Percentiles rank a stretch among this genome's conserved stretches.
Conservation (phyloP, 2,113 vertebrate genomes). For the Stigmatopora nigra region DNA sequence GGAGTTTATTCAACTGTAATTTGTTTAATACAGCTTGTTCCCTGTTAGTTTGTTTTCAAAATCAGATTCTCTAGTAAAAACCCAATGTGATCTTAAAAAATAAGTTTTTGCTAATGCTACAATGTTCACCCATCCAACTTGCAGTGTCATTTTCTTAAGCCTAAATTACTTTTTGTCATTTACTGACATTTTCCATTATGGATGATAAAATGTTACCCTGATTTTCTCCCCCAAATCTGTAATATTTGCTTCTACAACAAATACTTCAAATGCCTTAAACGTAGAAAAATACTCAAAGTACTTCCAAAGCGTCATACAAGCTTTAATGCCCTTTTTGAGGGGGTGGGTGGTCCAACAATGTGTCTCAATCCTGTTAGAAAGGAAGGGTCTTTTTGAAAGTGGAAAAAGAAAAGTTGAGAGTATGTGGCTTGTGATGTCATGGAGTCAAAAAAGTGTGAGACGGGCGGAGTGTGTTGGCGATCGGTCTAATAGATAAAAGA, state of each 20-base stretch:
- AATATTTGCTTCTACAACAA: too few relatives aligned
- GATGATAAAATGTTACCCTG: too few relatives aligned
- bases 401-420: background rate
- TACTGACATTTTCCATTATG: too few relatives aligned
- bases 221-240: too few relatives aligned
- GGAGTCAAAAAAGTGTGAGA: background rate
- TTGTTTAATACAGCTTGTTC: background rate
- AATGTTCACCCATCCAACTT: too few relatives aligned
- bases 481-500: background rate
- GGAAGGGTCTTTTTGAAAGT: background rate
- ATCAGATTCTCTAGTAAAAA: background rate
- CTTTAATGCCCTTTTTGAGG: background rate
- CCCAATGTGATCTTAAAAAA: background rate
- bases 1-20: too few relatives aligned
- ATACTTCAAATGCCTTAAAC: background rate
- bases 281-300: too few relatives aligned
- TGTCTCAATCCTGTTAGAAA: constrained; percentile 1
- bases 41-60: background rate
- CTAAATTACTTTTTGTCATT: too few relatives aligned
- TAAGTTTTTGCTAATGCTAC: too few relatives aligned
- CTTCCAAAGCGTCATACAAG: background rate
- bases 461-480: background rate
- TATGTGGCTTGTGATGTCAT: constrained; percentile 7
- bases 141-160: too few relatives aligned
- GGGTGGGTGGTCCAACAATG: background rate